A percentile compares a stretch with the other conserved stretches of the same genome.
phyloP scores from a whole-genome alignment of 2,113 vertebrate species.

The Fulica atra region DNA sequence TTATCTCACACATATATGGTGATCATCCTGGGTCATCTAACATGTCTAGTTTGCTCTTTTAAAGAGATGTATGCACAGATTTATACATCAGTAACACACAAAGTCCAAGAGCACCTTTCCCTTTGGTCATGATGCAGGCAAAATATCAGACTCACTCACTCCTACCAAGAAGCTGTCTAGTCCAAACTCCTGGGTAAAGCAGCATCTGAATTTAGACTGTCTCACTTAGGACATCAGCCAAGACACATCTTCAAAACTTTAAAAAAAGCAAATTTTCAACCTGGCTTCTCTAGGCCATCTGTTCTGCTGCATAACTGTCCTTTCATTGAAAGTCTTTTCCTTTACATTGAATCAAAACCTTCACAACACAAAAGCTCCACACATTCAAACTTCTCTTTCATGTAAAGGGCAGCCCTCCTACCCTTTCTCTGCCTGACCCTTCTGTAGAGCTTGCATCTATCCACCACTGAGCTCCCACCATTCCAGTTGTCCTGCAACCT shows the following conservation, averaged over 20 bases:
- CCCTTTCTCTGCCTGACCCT: not conserved
- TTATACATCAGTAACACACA: not conserved
- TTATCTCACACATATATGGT: rapidly evolving
- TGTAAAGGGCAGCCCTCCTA: not conserved
- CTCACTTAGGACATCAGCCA: not conserved
- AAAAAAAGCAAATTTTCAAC: not conserved
- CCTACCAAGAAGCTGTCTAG: not conserved
- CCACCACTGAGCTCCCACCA: not conserved
- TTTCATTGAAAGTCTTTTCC: not conserved
- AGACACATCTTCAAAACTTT: not conserved
- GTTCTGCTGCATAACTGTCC: not conserved
- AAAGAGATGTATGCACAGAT: not conserved
- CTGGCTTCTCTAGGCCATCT: not conserved
- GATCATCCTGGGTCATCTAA: not conserved
- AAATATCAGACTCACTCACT: not conserved
- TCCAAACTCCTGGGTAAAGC: not conserved
- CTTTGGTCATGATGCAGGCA: not conserved
- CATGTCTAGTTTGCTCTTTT: not conserved
- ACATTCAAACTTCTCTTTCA: not conserved
- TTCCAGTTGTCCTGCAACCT: not conserved
- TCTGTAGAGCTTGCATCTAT: not conserved
- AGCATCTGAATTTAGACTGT: not conserved
- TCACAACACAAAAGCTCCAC: not conserved
- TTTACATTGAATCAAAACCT: not conserved
- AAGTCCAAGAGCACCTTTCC: not conserved